A percentile compares a stretch with the other conserved stretches of the same genome.
Conservation (phyloP, 2,113 vertebrate genomes). For the Chloroceryle aenea region DNA sequence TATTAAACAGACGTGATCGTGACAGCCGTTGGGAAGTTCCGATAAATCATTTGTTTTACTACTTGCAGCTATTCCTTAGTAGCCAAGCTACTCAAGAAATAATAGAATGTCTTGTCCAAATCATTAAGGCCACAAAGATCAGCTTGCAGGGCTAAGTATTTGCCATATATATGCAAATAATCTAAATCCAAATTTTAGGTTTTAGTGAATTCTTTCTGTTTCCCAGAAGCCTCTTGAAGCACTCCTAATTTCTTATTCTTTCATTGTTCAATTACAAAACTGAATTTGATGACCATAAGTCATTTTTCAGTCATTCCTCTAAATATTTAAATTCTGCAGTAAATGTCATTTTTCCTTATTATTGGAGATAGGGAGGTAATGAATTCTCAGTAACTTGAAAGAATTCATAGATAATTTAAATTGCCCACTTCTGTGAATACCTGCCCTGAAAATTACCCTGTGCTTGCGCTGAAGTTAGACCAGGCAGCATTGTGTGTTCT, state of each 20-base stretch:
- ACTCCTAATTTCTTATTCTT: background rate
- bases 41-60: background rate
- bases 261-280: constrained; percentile 50
- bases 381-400: constrained; percentile 53
- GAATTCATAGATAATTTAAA: constrained; percentile 72
- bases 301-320: constrained; percentile 58
- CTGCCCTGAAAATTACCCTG: constrained; percentile 41
- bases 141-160: background rate
- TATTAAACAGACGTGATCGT: background rate
- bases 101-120: background rate
- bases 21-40: background rate
- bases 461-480: constrained; percentile 26
- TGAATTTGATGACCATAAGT: constrained; percentile 44
- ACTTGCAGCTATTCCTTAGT: background rate
- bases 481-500: constrained; percentile 10
- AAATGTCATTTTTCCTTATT: constrained; percentile 63
- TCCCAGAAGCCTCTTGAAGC: background rate
- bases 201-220: background rate
- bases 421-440: constrained; percentile 32
- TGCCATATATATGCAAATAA: background rate
- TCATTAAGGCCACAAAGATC: background rate
- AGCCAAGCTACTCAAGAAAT: background rate
- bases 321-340: constrained; percentile 72
- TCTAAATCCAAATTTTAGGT: background rate
- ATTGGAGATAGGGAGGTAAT: constrained; percentile 42